A percentile compares a stretch with the other conserved stretches of the same genome.
Conservation (phyloP, 2,113 vertebrate genomes). For the Gallinago media region DNA sequence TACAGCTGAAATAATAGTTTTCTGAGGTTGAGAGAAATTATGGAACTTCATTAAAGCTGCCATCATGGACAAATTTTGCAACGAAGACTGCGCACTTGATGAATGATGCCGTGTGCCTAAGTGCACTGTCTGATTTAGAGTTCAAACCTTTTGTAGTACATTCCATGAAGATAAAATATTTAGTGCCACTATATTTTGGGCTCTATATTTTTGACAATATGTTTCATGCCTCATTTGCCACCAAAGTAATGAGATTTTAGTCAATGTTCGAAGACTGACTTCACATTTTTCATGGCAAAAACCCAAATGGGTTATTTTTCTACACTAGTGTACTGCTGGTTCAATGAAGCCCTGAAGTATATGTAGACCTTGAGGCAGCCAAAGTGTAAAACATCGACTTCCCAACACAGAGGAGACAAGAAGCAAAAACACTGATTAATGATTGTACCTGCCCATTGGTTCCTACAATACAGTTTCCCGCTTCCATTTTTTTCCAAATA, state of each 20-base stretch:
- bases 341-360: slow-evolving; percentile 24
- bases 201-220: slow-evolving; percentile 59
- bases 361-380: slow-evolving; percentile 35
- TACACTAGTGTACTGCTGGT: not conserved
- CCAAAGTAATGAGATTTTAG: slow-evolving; percentile 59
- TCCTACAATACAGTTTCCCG: not conserved
- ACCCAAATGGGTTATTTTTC: slow-evolving; percentile 47
- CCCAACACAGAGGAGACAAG: not conserved
- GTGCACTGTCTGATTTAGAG: slow-evolving; percentile 58
- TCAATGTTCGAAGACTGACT: slow-evolving; percentile 25
- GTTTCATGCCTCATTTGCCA: slow-evolving; percentile 61
- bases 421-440: not conserved
- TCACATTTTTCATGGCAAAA: slow-evolving; percentile 56
- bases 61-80: slow-evolving; percentile 52
- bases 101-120: not conserved
- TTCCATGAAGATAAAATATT: slow-evolving; percentile 46
- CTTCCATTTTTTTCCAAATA: not conserved
- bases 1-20: slow-evolving; percentile 55
- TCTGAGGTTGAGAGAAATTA: slow-evolving; percentile 46
- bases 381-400: slow-evolving; percentile 25
- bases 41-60: slow-evolving; percentile 57
- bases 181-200: slow-evolving; percentile 11
- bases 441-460: not conserved
- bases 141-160: slow-evolving; percentile 41
- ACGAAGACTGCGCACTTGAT: not conserved